Percentiles rank a stretch among this genome's conserved stretches.
These are phyloP conservation scores for Poicephalus gulielmi DNA, from an alignment of 2,113 vertebrate species.

Conservation along the genomic window DNA sequence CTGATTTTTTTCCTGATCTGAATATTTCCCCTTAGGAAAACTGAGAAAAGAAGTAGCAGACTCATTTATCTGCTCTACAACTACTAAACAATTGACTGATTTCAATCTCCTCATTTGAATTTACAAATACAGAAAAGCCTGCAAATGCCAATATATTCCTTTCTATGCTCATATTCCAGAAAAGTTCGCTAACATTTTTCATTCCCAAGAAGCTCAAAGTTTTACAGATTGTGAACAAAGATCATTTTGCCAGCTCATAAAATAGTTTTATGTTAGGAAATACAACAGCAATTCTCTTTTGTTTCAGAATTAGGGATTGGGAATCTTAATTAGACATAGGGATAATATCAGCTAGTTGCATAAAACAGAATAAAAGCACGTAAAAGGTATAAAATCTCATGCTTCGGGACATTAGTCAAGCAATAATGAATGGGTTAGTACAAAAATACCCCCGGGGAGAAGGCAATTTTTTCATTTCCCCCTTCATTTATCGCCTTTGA, in stretches of 20 bases:
- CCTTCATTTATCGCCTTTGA: conserved; percentile 53
- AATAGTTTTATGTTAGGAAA: conserved; percentile 28
- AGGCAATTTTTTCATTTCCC: conserved; percentile 51
- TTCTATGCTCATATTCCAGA: background rate
- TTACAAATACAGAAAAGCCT: background rate
- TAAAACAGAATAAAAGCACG: background rate
- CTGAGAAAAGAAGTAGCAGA: background rate
- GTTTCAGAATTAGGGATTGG: conserved; percentile 13
- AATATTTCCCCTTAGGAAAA: background rate
- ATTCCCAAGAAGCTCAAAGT: background rate
- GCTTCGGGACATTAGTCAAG: conserved; percentile 42
- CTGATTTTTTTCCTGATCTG: conserved; percentile 15
- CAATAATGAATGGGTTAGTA: conserved; percentile 38
- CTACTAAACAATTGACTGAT: conserved; percentile 8
- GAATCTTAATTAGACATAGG: conserved; percentile 46
- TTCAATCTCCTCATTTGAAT: conserved; percentile 26
- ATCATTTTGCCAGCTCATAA: conserved; percentile 18
- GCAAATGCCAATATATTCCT: background rate
- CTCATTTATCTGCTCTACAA: background rate
- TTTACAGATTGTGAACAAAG: conserved; percentile 26
- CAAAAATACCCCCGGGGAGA: conserved; percentile 22
- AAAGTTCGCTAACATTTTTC: conserved; percentile 21
- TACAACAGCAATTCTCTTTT: background rate
- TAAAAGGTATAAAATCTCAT: conserved; percentile 28
- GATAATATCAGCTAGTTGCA: conserved; percentile 24